Conservation (phyloP, 2,888 invertebrate species). For the Tiliacea aurago region DNA sequence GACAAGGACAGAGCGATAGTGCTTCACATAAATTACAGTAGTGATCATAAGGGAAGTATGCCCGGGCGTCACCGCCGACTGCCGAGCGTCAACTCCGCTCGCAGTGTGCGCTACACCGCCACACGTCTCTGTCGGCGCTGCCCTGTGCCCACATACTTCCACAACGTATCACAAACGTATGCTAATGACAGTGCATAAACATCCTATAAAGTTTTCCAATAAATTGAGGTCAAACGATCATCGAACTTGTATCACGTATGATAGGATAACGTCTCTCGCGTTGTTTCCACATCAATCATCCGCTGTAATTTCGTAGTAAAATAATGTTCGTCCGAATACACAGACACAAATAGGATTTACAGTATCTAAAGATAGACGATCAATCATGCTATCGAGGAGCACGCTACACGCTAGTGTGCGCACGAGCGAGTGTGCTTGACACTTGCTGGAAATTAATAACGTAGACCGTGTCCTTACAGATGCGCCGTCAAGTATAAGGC, state of each 20-base stretch:
- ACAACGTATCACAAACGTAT: constrained; percentile 9
- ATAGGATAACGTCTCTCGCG: constrained; percentile 29
- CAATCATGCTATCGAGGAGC: constrained; percentile 27
- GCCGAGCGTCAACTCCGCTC: constrained; percentile 7
- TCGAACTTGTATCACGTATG: constrained; percentile 31
- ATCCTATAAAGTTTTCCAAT: constrained; percentile 33
- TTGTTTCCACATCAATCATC: constrained; percentile 36
- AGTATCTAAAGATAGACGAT: constrained; percentile 35
- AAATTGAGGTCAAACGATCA: constrained; percentile 48
- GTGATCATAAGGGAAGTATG: constrained; percentile 38
- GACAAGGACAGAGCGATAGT: constrained; percentile 55
- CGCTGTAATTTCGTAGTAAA: constrained; percentile 11
- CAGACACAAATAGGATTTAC: constrained; percentile 17
- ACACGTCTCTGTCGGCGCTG: not conserved
- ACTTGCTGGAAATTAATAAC: constrained; percentile 14
- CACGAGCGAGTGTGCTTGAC: not conserved
- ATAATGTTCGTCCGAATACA: constrained; percentile 24
- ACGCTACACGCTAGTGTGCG: not conserved
- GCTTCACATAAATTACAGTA: constrained; percentile 54
- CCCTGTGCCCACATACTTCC: constrained; percentile 5
- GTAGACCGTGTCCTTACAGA: not conserved
- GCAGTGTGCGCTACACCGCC: not conserved
- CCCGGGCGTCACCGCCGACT: constrained; percentile 1
- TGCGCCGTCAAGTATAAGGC: not conserved
- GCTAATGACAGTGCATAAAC: constrained; percentile 34